These are phyloP conservation scores for Paracanthobrama guichenoti DNA, from an alignment of 2,113 vertebrate species.

Conservation along the genomic window DNA sequence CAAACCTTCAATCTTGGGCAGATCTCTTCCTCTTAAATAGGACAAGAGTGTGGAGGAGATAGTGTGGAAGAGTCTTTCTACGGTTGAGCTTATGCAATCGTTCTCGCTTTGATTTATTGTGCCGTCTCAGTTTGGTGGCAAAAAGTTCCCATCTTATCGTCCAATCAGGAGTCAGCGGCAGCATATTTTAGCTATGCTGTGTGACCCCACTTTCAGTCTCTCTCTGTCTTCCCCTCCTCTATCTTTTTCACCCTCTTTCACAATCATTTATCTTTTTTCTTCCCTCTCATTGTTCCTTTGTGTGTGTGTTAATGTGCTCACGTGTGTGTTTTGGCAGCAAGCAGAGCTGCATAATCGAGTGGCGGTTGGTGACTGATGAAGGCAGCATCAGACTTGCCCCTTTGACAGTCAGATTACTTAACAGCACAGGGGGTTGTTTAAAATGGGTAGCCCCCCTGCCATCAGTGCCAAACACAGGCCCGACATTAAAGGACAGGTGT, in stretches of 20 bases:
- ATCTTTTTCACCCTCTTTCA: constrained; percentile 21
- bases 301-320: neutral
- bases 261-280: neutral
- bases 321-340: constrained; percentile 31
- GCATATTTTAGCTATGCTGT: constrained; percentile 1
- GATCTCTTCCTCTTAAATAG: constrained; percentile 39
- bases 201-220: neutral
- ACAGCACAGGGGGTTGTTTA: constrained; percentile 39
- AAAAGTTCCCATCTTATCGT: constrained; percentile 31
- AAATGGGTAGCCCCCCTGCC: constrained; percentile 57
- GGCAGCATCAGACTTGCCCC: constrained; percentile 53
- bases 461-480: constrained; percentile 61
- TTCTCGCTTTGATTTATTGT: constrained; percentile 22
- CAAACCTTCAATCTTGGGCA: constrained; percentile 29
- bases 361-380: constrained; percentile 57
- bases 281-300: constrained; percentile 20
- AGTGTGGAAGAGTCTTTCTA: constrained; percentile 10
- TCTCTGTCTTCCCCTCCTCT: neutral
- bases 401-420: constrained; percentile 60
- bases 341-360: constrained; percentile 50
- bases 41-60: constrained; percentile 19
- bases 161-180: constrained; percentile 35
- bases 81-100: neutral
- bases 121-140: constrained; percentile 8
- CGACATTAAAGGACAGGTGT: constrained; percentile 50